phyloP scores from a whole-genome alignment of 1,140 invertebrate genomes.

The Lepidurus packardi region DNA sequence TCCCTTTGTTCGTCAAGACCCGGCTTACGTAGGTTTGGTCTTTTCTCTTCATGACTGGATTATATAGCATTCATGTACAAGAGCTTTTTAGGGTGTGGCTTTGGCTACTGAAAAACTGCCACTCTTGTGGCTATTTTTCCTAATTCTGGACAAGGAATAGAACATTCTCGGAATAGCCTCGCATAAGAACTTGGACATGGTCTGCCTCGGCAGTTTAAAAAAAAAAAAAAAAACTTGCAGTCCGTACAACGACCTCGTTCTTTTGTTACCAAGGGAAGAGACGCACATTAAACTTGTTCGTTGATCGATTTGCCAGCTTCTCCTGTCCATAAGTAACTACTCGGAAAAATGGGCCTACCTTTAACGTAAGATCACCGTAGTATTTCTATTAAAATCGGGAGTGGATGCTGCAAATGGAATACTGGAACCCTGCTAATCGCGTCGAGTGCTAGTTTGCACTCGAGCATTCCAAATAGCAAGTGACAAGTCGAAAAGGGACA shows the following conservation, averaged over 20 bases:
- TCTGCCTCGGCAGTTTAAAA: background rate
- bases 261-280: background rate
- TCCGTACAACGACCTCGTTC: background rate
- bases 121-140: background rate
- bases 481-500: background rate
- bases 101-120: no score
- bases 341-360: background rate
- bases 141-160: background rate
- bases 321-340: background rate
- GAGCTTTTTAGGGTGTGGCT: no score
- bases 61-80: no score
- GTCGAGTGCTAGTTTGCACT: constrained; percentile 1
- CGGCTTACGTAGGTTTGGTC: background rate
- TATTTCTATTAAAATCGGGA: background rate
- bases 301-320: background rate
- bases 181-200: background rate
- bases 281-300: background rate
- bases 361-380: background rate
- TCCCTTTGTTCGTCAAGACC: background rate
- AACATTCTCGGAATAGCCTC: background rate
- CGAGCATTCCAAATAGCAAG: background rate
- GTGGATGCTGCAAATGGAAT: background rate
- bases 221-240: no score
- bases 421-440: background rate
- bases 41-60: background rate